Percentiles rank a stretch among this genome's conserved stretches.
phyloP scores from a whole-genome alignment of 2,888 invertebrate genomes.

The Pseudococcus jackbeardsleyi region DNA sequence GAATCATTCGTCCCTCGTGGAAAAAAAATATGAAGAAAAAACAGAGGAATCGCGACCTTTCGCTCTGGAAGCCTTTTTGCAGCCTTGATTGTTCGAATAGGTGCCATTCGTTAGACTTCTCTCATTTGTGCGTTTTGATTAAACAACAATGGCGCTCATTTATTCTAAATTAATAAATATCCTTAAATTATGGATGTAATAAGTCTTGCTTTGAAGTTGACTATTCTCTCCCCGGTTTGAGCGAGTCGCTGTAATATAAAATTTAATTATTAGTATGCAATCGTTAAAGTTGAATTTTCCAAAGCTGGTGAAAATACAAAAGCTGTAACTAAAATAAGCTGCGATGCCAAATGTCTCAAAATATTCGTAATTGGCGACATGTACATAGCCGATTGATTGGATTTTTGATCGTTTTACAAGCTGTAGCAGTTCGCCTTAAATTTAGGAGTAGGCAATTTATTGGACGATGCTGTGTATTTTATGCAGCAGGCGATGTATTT shows the following conservation, averaged over 20 bases:
- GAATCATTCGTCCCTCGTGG: background rate
- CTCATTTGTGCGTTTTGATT: slow-evolving; percentile 9
- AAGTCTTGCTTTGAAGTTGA: slow-evolving; percentile 92
- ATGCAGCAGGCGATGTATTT: background rate
- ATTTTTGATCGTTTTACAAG: background rate
- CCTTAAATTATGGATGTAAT: slow-evolving; percentile 89
- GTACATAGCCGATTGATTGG: background rate
- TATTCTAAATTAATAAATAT: slow-evolving; percentile 43
- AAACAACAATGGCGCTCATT: slow-evolving; percentile 45
- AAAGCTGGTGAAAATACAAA: slow-evolving; percentile 19
- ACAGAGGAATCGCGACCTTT: background rate
- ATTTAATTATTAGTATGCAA: background rate
- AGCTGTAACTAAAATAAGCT: slow-evolving; percentile 1
- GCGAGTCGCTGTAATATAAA: slow-evolving; percentile 78
- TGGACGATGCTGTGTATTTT: background rate
- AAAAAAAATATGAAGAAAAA: background rate
- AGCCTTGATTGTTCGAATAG: background rate
- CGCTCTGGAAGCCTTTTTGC: background rate
- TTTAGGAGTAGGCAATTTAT: slow-evolving; percentile 2
- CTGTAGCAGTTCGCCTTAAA: background rate
- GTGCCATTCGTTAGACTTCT: background rate
- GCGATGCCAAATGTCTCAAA: slow-evolving; percentile 45
- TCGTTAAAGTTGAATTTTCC: background rate
- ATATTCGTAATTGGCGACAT: slow-evolving; percentile 20
- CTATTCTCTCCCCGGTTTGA: slow-evolving; percentile 90